Evolutionary conservation across 2,113 vertebrate species (phyloP), one percentile per base, ranked within the genome.

Genomic region (Sebastes schlegelii): DNA sequence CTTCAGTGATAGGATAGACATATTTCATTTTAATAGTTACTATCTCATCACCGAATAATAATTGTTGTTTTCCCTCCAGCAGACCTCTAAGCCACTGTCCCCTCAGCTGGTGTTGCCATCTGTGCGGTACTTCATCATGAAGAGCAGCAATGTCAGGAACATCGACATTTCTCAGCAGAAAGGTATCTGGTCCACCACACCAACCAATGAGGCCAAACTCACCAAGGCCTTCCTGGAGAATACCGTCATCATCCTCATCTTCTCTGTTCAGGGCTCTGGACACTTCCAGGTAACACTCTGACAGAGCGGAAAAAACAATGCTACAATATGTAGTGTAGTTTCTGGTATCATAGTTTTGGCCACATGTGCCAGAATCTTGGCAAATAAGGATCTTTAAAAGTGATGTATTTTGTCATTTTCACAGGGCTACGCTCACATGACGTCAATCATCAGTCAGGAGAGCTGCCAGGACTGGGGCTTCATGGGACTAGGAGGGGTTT

Each of bases 211-310:
- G 82, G 84, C 57, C 46, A 99, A 98, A 81, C 94, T 99, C 70
- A 96, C 95, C 80, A 92, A 93, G 87, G 97, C 97, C 72, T 98
- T 97, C 91, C 89, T 91, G 88, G 95, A 96, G 58, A 96, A 95
- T 88, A 93, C 76, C 26, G 6, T 80, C 8, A 93, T 99, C 87
- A 96, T 97, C 86, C 96, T 99, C 73, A 85, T 99, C 84, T 99
- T 99, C 96, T 98, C 97, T 82, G 97, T 98, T 83, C 97, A 98
- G 90, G 97, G 97, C 10, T 99, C 97, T 23, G 97, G 97, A 82
- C 95, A 96, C 89, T 99, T 99, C 83, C 98, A 99, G 97, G 98
- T 99, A 77, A 23, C 17, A 64, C 16, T 19, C 8, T 40, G 61
- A 40, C 34, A 34, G 34, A 34, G 4, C 4, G 26, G 26, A 34